A percentile compares a stretch with the other conserved stretches of the same genome.
Evolutionary conservation across 2,113 vertebrate genomes (phyloP).

Genomic region (Pachyramphus minor): DNA sequence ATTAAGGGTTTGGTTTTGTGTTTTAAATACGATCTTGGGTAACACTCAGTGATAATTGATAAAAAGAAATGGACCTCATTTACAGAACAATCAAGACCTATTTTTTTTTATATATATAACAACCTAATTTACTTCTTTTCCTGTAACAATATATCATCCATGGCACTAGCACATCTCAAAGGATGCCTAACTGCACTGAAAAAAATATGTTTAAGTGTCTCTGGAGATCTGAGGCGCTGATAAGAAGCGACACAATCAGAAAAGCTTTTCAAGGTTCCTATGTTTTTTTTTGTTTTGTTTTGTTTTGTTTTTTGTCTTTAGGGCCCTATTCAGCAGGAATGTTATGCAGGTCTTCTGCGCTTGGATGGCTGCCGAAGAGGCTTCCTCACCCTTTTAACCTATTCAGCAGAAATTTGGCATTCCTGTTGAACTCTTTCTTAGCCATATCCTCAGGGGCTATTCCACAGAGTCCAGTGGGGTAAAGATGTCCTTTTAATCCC

Average conservation of each 20-base stretch:
- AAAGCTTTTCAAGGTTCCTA: slow-evolving; percentile 69
- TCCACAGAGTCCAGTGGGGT: slow-evolving; percentile 72
- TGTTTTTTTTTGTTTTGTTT: slow-evolving; percentile 71
- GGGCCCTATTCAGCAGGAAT: slow-evolving; percentile 72
- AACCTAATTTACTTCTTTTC: slow-evolving; percentile 10
- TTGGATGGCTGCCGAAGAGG: slow-evolving; percentile 76
- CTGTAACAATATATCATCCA: slow-evolving; percentile 14
- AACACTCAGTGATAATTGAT: neutral
- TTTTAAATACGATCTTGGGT: neutral
- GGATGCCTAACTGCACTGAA: slow-evolving; percentile 46
- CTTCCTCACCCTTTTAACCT: slow-evolving; percentile 75
- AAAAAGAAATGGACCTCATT: neutral
- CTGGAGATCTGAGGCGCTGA: slow-evolving; percentile 15
- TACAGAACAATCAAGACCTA: neutral
- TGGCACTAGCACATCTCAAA: slow-evolving; percentile 23
- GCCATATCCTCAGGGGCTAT: slow-evolving; percentile 73
- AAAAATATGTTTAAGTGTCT: slow-evolving; percentile 26
- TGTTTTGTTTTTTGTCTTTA: slow-evolving; percentile 73
- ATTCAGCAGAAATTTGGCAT: slow-evolving; percentile 75
- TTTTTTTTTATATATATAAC: neutral
- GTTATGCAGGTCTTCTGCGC: slow-evolving; percentile 72
- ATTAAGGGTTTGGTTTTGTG: neutral
- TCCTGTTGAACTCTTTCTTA: slow-evolving; percentile 74
- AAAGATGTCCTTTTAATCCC: slow-evolving; percentile 70
- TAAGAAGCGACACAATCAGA: slow-evolving; percentile 46